phyloP scores from a whole-genome alignment of 2,888 invertebrate genomes.

The Osmoderma eremita region DNA sequence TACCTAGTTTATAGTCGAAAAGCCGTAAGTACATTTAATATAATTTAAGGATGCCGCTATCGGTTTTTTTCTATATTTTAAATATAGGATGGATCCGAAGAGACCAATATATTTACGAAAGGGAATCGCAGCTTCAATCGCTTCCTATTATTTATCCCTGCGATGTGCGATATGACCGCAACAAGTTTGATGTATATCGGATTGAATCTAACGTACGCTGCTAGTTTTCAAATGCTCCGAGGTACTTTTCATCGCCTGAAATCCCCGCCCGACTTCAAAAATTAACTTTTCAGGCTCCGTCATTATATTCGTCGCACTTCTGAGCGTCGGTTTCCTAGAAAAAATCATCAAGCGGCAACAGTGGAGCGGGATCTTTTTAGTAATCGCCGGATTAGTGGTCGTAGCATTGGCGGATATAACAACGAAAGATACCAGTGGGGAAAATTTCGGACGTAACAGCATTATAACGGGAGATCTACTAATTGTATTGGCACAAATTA shows the following conservation, averaged over 20 bases:
- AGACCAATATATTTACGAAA: slow-evolving; percentile 71
- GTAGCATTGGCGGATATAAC: slow-evolving; percentile 81
- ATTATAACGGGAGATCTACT: slow-evolving; percentile 84
- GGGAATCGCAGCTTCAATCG: slow-evolving; percentile 83
- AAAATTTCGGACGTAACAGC: slow-evolving; percentile 71
- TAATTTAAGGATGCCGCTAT: neutral
- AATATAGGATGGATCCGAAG: slow-evolving; percentile 62
- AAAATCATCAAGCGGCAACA: slow-evolving; percentile 72
- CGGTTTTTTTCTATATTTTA: neutral
- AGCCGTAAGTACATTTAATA: slow-evolving; percentile 64
- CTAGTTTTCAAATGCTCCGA: slow-evolving; percentile 96
- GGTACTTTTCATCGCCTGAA: slow-evolving; percentile 65
- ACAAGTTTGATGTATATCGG: slow-evolving; percentile 93
- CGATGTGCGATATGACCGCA: slow-evolving; percentile 88
- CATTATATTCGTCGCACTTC: slow-evolving; percentile 87
- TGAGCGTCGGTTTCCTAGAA: slow-evolving; percentile 84
- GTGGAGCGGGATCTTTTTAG: slow-evolving; percentile 80
- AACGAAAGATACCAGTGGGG: slow-evolving; percentile 59
- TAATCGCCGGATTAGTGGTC: slow-evolving; percentile 76
- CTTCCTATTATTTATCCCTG: slow-evolving; percentile 83
- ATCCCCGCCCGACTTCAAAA: slow-evolving; percentile 19
- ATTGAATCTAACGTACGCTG: slow-evolving; percentile 88
- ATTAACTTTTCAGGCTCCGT: slow-evolving; percentile 72
- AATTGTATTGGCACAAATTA: slow-evolving; percentile 79
- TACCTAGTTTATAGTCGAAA: slow-evolving; percentile 67